These are phyloP conservation scores for Melanotaenia boesemani DNA, from an alignment of 2,797 vertebrate species.

Conservation along the genomic window DNA sequence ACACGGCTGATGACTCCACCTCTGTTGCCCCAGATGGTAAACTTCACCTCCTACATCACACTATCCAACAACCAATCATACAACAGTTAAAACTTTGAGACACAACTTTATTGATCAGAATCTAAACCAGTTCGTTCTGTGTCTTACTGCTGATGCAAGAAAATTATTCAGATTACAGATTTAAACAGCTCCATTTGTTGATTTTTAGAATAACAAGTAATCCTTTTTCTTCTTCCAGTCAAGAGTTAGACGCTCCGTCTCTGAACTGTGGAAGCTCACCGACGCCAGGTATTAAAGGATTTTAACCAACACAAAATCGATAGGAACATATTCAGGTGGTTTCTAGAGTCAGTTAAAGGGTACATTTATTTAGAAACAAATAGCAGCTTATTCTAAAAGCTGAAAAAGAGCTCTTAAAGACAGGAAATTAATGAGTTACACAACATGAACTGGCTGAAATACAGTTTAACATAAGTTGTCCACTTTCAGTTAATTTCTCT, in stretches of 20 bases:
- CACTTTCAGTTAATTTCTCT: too few species aligned
- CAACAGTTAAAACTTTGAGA: neutral
- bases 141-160: neutral
- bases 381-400: neutral
- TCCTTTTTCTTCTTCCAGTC: slow-evolving; percentile 31
- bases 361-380: neutral
- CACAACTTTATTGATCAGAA: neutral
- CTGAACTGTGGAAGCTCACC: slow-evolving; percentile 38
- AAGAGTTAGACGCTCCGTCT: slow-evolving; percentile 8
- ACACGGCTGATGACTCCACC: slow-evolving; percentile 54
- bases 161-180: neutral
- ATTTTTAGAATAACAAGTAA: neutral
- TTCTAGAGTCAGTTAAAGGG: neutral
- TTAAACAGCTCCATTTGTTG: neutral
- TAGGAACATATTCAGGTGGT: neutral
- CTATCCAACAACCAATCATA: neutral
- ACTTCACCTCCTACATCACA: slow-evolving; percentile 6
- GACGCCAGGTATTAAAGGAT: slow-evolving; percentile 44
- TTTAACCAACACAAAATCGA: too few species aligned
- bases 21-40: slow-evolving; percentile 45
- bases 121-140: neutral
- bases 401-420: neutral
- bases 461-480: too few species aligned
- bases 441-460: too few species aligned
- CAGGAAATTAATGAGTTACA: neutral